Base-by-base conservation (phyloP, 2,888 invertebrate species). In the Mesoligia furuncula region DNA sequence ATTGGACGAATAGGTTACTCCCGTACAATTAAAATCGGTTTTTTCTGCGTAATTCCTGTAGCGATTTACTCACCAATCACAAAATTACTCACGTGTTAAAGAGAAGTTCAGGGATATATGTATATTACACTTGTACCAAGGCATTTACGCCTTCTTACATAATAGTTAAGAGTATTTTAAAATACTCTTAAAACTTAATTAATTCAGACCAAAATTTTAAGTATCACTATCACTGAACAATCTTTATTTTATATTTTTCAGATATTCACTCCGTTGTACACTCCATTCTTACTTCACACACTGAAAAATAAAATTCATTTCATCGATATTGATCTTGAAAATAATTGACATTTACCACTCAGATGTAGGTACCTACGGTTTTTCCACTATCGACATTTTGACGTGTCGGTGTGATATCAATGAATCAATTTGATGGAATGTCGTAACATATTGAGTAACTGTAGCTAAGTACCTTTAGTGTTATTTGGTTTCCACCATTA, bases 401-500 rank as follows among this genome's bases (percentile, higher is more conserved):
- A 68, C 73, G 64, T 77, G 54, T 62, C 77, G 69, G 39, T 42
- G 36, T 77, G 77, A 74, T 77, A 83, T 83, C 85, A 71, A 80
- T 84, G 67, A 75, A 80, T 67, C 69, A 57, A 42, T 42, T 65
- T 65, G 75, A 72, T 80, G 68, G 24, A 69, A 61, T 51, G 70
- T 72, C 36, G 54, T 71, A 71, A 71, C 71, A 73, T 84, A 70
- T 74, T 51, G 64, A 64, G 42, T 81, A 59, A 65, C 39, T 79
- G 62, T 62, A 54, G 54, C 39, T 48, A 64, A 54, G 80, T 81
- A 74, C 78, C 9, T 65, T 27, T 65, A 51, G 27, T 66, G 51
- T 59, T 74, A 27, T 65, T 57, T 39, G 17, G 27, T 42, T 17
- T 81, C 20, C 2, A 45, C n/a, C 15, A 39, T 80, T 73, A 64